Evolutionary conservation across 2,797 vertebrate genomes (phyloP), one percentile per base, ranked within the genome.

Genomic region (Tragopan temminckii): DNA sequence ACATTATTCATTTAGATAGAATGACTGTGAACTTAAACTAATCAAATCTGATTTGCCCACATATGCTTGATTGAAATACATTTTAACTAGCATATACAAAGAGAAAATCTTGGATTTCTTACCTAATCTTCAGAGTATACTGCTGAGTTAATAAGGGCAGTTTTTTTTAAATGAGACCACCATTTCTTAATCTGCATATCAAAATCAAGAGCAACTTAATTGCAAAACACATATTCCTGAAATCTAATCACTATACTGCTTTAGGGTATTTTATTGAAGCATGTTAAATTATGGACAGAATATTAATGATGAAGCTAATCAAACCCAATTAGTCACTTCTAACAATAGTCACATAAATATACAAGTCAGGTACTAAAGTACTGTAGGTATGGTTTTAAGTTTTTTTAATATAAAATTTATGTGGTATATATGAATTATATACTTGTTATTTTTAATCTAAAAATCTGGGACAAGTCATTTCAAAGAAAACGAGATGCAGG

Each of bases 221-320:
- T 98, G 98, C 98, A 98, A 98, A 98, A 98, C 98, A 98, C 98
- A 98, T 98, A 98, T 98, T 98, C 98, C 98, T 98, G 98, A 98
- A 98, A 98, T 98, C 98, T 98, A 98, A 98, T 98, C 98, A 98
- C 98, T 98, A 98, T 97, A 98, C 98, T 97, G 98, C 98, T 98
- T 98, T 98, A 98, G 98, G 98, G 98, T 98, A 98, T 98, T 98
- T 98, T 98, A 98, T 98, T 98, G 98, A 98, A 98, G 98, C 98
- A 97, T 97, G 98, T 98, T 98, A 98, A 98, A 98, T 98, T 98
- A 98, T 98, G 98, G 98, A 97, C 98, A 98, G 98, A 98, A 98
- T 98, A 98, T 98, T 98, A 98, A 98, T 98, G 98, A 98, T 80
- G 97, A 97, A 98, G 98, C 98, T 98, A 98, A 98, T 98, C 98